Evolutionary conservation across 2,113 vertebrate species (phyloP), one percentile per base, ranked within the genome.

Genomic region (Nicator chloris): DNA sequence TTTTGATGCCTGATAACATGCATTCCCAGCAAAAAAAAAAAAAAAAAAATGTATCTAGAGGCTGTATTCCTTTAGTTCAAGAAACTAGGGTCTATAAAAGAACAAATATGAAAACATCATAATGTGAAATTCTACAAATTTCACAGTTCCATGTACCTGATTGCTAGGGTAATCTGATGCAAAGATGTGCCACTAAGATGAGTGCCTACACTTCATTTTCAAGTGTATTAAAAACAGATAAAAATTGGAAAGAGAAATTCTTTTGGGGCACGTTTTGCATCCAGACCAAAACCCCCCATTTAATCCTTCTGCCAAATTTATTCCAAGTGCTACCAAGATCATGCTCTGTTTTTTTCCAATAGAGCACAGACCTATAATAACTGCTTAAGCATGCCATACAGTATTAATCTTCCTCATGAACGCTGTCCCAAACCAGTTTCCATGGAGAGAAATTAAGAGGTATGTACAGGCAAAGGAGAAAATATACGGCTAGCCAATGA

Each of bases 371-470:
- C 90, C 69, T 92, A 24, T 78, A 81, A 63, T 83, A 96, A 80
- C 64, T 95, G 69, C 56, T 92, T 93, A 83, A 93, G 90, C 90
- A 90, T 95, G 82, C 89, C 64, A 61, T 63, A 66, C 45, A 70
- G 45, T 94, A 91, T 95, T 96, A 94, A 96, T 96, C 90, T 94
- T 95, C 82, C 68, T 90, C 68, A n/a, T 70, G 82, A 95, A 92
- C 6, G 65, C 70, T 65, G 60, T 90, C 82, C 87, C 79, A 90
- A 94, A 95, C 54, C 73, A 94, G 68, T 93, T 96, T 96, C 93
- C 84, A 93, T 93, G 93, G 92, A 94, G 88, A 92, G 79, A 96
- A 96, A 96, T 95, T 83, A 95, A 95, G 92, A 94, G 71, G 50
- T 91, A 93, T 80, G 64, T 93, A 93, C 51, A 83, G 85, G 88